Percentiles rank a stretch among this genome's conserved stretches.
These are phyloP conservation scores for Polydrusus tereticollis DNA, from an alignment of 2,888 invertebrate genomes.

Conservation along the genomic window DNA sequence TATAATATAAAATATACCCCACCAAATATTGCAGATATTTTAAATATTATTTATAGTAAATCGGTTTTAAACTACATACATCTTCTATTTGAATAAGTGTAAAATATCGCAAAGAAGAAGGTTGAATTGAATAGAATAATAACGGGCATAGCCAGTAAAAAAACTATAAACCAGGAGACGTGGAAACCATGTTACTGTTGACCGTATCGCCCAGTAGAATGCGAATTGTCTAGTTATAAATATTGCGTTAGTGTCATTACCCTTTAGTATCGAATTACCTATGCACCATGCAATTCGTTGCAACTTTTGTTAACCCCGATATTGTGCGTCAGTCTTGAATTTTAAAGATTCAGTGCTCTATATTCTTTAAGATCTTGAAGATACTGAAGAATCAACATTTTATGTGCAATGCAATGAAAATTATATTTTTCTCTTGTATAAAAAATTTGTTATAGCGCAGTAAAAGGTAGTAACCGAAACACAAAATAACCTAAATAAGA, in stretches of 20 bases:
- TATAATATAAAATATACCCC: background rate
- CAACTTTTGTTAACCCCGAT: conserved; percentile 33
- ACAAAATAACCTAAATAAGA: too few species aligned
- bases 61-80: too few species aligned
- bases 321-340: conserved; percentile 4
- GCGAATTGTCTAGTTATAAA: conserved; percentile 43
- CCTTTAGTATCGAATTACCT: conserved; percentile 30
- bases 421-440: too few species aligned
- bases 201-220: conserved; percentile 36
- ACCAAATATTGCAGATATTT: background rate
- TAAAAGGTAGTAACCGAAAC: too few species aligned
- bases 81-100: too few species aligned
- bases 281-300: conserved; percentile 9
- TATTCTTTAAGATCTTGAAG: background rate
- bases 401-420: too few species aligned
- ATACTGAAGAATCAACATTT: too few species aligned
- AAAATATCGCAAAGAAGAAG: conserved; percentile 16
- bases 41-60: too few species aligned
- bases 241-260: conserved; percentile 44
- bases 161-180: conserved; percentile 28
- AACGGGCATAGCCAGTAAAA: conserved; percentile 28
- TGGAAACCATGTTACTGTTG: conserved; percentile 39
- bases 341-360: background rate
- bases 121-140: background rate
- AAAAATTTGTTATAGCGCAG: too few species aligned